Percentiles rank a stretch among this genome's conserved stretches.
These are phyloP conservation scores for Enteromius fasciolatus DNA, from an alignment of 2,797 vertebrate genomes.

Conservation along the genomic window DNA sequence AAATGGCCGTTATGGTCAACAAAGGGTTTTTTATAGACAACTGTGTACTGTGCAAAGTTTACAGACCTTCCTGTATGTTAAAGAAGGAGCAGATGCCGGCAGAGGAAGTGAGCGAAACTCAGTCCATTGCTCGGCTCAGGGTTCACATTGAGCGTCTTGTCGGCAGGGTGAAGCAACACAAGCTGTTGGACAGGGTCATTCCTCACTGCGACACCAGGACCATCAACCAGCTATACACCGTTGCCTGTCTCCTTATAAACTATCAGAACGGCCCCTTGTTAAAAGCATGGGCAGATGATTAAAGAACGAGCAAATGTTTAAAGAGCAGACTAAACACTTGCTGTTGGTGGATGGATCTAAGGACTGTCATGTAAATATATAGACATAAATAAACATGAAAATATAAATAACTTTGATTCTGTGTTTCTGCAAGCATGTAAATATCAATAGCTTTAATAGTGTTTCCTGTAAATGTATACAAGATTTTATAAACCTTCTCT, in stretches of 20 bases:
- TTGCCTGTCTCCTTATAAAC: slow-evolving; percentile 35
- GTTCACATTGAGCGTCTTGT: not conserved
- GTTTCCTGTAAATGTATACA: not conserved
- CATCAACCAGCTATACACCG: slow-evolving; percentile 26
- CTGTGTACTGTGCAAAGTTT: slow-evolving; percentile 35
- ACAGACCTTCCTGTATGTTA: slow-evolving; percentile 34
- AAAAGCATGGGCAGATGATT: slow-evolving; percentile 29
- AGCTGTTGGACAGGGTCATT: slow-evolving; percentile 19
- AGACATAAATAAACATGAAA: not conserved
- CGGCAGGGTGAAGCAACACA: slow-evolving; percentile 3
- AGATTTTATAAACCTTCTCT: not conserved
- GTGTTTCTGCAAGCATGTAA: not conserved
- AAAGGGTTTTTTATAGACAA: slow-evolving; percentile 31
- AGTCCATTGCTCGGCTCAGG: not conserved
- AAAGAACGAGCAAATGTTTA: slow-evolving; percentile 12
- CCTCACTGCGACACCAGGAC: not conserved
- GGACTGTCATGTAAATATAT: not conserved
- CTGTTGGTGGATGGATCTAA: not conserved
- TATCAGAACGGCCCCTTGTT: slow-evolving; percentile 24
- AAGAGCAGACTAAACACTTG: not conserved
- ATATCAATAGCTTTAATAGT: not conserved
- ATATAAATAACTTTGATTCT: not conserved
- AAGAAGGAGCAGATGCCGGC: not conserved
- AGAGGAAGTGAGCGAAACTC: not conserved
- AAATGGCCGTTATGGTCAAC: slow-evolving; percentile 53